Evolutionary conservation across 2,113 vertebrate genomes (phyloP), one percentile per base, ranked within the genome.

Genomic region (Callionymus lyra): DNA sequence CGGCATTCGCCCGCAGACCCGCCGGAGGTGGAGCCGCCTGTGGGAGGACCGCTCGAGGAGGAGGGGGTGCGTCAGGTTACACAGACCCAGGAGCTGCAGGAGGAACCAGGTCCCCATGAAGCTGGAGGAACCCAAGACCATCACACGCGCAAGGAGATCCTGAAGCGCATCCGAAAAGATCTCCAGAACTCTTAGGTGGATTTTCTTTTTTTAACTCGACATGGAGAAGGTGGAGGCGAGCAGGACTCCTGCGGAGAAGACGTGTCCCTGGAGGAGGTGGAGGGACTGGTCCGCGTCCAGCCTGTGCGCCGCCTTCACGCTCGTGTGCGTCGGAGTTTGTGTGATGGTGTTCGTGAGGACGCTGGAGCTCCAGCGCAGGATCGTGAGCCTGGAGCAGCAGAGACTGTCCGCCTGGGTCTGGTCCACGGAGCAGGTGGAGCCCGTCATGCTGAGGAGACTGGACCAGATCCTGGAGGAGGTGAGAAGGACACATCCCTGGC

Each of bases 401-500:
- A 74, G 73, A 17, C 13, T 77, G 17, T 61, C 76, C 10, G 68
- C 70, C 5, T 83, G 84, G 82, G 68, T 76, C 65, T 57, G 70
- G 59, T 74, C 80, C 36, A n/a, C 65, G 35, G 81, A 87, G 57
- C 85, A 87, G 84, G 79, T 85, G 79, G 84, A 85, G 58, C 80
- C 85, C 34, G 34, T 79, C 34, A 64, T 83, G 44, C 12, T 79
- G 55, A 62, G 64, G 6, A 76, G 80, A 12, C 55, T 87, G 47
- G 84, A 85, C 51, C 74, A 68, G 59, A 80, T 83, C 38, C 51
- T 81, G 56, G 76, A 81, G 2, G 65, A 78, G 75, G 78, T 83
- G 48, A 58, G 65, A 10, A 9, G 21, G n/a, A n/a, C 21, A 4
- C 21, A 27, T 4, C 21, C 21, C 8, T 27, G n/a, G n/a, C n/a